phyloP scores from a whole-genome alignment of 1,140 invertebrate species.

The Cydia amplana region DNA sequence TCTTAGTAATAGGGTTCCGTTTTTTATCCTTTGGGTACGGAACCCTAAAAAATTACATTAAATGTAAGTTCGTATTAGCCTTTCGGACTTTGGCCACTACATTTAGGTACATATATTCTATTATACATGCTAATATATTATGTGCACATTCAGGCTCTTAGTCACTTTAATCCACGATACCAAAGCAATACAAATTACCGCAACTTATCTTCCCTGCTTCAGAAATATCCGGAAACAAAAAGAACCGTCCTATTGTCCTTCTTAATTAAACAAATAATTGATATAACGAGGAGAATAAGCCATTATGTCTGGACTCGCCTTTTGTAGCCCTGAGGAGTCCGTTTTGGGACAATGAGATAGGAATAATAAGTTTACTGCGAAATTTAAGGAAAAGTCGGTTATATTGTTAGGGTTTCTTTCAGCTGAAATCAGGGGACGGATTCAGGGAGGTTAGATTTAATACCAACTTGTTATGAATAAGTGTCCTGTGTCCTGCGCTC shows the following conservation, averaged over 20 bases:
- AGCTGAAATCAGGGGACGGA: background rate
- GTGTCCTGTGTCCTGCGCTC: no score
- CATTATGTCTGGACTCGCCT: constrained; percentile 51
- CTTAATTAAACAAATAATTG: constrained; percentile 66
- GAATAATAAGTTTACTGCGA: constrained; percentile 16
- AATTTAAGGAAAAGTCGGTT: constrained; percentile 4
- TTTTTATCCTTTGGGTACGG: no score
- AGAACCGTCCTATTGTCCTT: constrained; percentile 47
- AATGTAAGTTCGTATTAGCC: no score
- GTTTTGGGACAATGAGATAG: constrained; percentile 25
- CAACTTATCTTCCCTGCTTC: constrained; percentile 39
- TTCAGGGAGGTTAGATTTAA: background rate
- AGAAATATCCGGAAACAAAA: constrained; percentile 44
- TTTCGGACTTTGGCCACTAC: no score
- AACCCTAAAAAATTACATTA: no score
- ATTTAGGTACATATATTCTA: no score
- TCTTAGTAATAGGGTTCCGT: no score
- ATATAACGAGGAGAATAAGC: constrained; percentile 61
- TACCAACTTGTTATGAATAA: background rate
- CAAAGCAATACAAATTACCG: constrained; percentile 22
- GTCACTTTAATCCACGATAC: background rate
- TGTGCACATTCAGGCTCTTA: background rate
- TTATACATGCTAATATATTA: no score
- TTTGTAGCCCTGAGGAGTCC: constrained; percentile 36
- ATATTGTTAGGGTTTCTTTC: constrained; percentile 17